These are phyloP conservation scores for Pilophorus perplexus DNA, from an alignment of 2,888 invertebrate species.

Conservation along the genomic window DNA sequence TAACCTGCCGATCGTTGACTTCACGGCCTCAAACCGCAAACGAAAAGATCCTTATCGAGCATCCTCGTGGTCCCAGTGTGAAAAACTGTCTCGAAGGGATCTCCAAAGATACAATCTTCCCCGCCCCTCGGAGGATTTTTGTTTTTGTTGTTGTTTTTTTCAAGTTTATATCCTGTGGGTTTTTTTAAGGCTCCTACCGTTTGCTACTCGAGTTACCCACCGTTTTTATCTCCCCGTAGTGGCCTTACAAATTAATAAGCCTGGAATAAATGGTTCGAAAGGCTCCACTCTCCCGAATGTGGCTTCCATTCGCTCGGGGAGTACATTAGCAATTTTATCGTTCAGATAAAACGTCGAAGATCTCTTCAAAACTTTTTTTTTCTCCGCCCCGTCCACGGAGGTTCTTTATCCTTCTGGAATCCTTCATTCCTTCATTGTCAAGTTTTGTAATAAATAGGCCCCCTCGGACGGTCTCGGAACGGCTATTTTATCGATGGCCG, in stretches of 20 bases:
- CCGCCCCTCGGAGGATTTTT: neutral
- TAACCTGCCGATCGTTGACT: too few relatives aligned
- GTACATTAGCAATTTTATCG: slow-evolving; percentile 39
- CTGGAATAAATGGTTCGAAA: slow-evolving; percentile 19
- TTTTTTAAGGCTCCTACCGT: slow-evolving; percentile 1
- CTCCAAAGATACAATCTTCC: slow-evolving; percentile 4
- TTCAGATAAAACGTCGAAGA: slow-evolving; percentile 25
- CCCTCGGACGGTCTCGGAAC: slow-evolving; percentile 4
- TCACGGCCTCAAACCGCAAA: slow-evolving; percentile 14
- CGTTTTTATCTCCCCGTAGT: slow-evolving; percentile 17
- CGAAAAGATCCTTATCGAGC: slow-evolving; percentile 27
- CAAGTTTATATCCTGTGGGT: too few relatives aligned
- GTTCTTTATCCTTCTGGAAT: neutral
- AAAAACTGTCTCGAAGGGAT: slow-evolving; percentile 21
- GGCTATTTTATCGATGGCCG: slow-evolving; percentile 2
- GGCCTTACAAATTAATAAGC: slow-evolving; percentile 35
- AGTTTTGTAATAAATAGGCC: slow-evolving; percentile 28
- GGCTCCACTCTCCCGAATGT: slow-evolving; percentile 3
- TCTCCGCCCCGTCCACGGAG: neutral
- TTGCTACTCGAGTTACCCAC: slow-evolving; percentile 34
- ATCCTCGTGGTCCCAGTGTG: slow-evolving; percentile 18
- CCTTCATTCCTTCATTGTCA: neutral
- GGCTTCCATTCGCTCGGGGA: neutral
- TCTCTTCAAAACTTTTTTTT: slow-evolving; percentile 9
- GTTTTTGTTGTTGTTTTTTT: neutral